Conservation (phyloP, 92 coral and sea anemone species). For the Diadumene lineata region DNA sequence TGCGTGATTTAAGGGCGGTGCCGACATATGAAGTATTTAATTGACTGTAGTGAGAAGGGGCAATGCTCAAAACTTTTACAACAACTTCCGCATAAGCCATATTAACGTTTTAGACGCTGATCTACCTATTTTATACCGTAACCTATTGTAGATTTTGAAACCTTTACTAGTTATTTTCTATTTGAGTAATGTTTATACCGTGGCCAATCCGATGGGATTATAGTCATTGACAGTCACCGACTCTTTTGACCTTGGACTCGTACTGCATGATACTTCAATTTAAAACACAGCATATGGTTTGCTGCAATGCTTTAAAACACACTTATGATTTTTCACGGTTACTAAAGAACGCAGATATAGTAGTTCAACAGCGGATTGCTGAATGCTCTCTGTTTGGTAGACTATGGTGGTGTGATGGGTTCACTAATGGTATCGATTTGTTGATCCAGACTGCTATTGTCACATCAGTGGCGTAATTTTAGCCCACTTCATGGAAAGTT, state of each 20-base stretch:
- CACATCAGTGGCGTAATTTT: slow-evolving; percentile 1
- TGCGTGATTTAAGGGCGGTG: slow-evolving; percentile 15
- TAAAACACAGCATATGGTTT: not conserved
- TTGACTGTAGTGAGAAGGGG: not conserved
- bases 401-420: not conserved
- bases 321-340: too few relatives aligned
- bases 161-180: not conserved
- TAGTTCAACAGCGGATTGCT: too few relatives aligned
- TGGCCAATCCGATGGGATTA: slow-evolving; percentile 1
- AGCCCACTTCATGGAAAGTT: not conserved
- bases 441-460: slow-evolving; percentile 6
- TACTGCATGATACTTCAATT: not conserved
- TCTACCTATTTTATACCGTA: not conserved
- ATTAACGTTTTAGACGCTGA: not conserved
- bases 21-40: slow-evolving; percentile 4
- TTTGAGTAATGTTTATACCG: not conserved
- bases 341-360: too few relatives aligned
- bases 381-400: not conserved
- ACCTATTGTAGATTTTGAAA: not conserved
- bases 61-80: slow-evolving; percentile 1
- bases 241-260: slow-evolving; percentile 11
- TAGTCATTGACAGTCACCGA: not conserved
- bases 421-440: too few relatives aligned
- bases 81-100: not conserved
- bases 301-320: too few relatives aligned